Evolutionary conservation across 1,140 invertebrate species (phyloP).

Genomic region (Atopsyche davidsoni): DNA sequence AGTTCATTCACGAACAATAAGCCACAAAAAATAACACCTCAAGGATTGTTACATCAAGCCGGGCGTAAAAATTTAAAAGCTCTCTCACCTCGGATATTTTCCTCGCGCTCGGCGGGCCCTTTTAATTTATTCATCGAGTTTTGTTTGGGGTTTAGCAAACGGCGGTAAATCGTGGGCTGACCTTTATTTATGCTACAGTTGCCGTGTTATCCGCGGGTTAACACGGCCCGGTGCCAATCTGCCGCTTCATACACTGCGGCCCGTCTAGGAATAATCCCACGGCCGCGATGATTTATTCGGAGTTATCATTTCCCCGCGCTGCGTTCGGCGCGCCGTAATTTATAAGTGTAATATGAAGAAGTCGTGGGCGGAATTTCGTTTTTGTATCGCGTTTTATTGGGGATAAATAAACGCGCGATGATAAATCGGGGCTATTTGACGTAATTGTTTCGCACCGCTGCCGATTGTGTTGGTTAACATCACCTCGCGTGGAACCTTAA

Average conservation of each 20-base stretch:
- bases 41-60: neutral
- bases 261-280: constrained; percentile 18
- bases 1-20: too few relatives aligned
- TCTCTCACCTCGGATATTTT: neutral
- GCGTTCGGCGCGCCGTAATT: constrained; percentile 1
- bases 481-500: too few relatives aligned
- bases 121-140: constrained; percentile 30
- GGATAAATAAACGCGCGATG: too few relatives aligned
- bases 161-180: constrained; percentile 28
- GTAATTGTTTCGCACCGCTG: too few relatives aligned
- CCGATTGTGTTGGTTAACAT: neutral
- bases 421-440: too few relatives aligned
- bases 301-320: constrained; percentile 11
- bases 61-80: neutral
- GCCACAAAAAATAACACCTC: neutral
- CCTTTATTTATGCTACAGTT: constrained; percentile 29
- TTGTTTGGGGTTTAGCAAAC: constrained; percentile 28
- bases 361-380: neutral
- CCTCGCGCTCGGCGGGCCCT: neutral
- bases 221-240: constrained; percentile 23
- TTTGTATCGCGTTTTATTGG: too few relatives aligned
- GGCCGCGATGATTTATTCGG: constrained; percentile 20
- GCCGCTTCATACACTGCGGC: constrained; percentile 1
- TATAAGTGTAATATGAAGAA: constrained; percentile 1
- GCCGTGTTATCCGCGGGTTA: constrained; percentile 26